A percentile compares a stretch with the other conserved stretches of the same genome.
These are phyloP conservation scores for Caenorhabditis latens DNA, from an alignment of 1,140 invertebrate species.

Conservation along the genomic window DNA sequence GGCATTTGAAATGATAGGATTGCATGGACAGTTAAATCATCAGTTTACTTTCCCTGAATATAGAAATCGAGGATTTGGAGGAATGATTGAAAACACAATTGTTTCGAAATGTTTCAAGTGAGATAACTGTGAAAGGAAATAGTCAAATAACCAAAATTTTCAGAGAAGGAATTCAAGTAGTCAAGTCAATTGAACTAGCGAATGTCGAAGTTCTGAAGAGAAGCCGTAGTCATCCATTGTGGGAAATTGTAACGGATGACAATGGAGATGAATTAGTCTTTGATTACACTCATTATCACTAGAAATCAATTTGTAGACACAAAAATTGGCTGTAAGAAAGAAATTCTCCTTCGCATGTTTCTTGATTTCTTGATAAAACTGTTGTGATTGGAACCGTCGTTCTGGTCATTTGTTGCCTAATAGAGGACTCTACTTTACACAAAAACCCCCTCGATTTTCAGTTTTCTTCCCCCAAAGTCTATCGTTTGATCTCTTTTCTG, in stretches of 20 bases:
- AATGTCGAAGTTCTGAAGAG: neutral
- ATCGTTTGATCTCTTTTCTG: too few species aligned
- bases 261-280: neutral
- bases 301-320: too few species aligned
- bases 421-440: too few species aligned
- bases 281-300: constrained; percentile 16
- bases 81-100: constrained; percentile 36
- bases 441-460: too few species aligned
- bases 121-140: too few species aligned
- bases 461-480: too few species aligned
- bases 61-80: constrained; percentile 47
- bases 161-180: constrained; percentile 26
- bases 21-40: constrained; percentile 36
- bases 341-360: too few species aligned
- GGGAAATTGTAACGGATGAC: constrained; percentile 12
- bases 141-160: neutral
- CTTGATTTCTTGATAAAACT: too few species aligned
- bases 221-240: neutral
- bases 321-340: too few species aligned
- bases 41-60: constrained; percentile 41
- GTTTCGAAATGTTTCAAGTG: constrained; percentile 40
- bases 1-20: constrained; percentile 46
- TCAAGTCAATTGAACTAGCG: neutral
- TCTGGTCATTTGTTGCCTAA: too few species aligned
- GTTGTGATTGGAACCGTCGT: too few species aligned